A percentile compares a stretch with the other conserved stretches of the same genome.
phyloP scores from a whole-genome alignment of 2,888 invertebrate species.

The Ditylenchus weischeri region DNA sequence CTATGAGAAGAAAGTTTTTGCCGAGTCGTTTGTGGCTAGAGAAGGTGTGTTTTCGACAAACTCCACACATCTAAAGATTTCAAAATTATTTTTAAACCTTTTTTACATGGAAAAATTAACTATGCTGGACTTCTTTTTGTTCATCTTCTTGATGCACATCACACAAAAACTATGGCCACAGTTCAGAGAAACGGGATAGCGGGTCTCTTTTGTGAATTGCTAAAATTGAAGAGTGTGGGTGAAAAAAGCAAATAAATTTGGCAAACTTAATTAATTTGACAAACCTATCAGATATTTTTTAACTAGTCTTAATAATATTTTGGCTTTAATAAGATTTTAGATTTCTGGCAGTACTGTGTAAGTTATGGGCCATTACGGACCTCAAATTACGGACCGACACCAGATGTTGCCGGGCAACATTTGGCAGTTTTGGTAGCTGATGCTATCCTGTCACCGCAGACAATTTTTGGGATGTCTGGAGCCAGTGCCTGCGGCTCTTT shows the following conservation, averaged over 20 bases:
- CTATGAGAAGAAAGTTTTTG: slow-evolving; percentile 22
- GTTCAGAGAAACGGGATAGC: slow-evolving; percentile 19
- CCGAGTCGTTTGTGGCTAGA: slow-evolving; percentile 21
- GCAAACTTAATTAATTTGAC: background rate
- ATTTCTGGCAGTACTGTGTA: too few species aligned
- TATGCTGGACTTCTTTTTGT: slow-evolving; percentile 4
- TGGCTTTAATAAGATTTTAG: too few species aligned
- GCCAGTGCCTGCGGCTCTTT: too few species aligned
- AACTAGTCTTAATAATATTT: too few species aligned
- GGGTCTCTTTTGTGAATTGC: slow-evolving; percentile 14
- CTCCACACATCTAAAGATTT: slow-evolving; percentile 9
- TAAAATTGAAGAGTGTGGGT: background rate
- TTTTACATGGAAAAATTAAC: too few species aligned
- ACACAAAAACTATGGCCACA: slow-evolving; percentile 16
- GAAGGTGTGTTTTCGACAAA: slow-evolving; percentile 23
- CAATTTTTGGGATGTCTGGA: too few species aligned
- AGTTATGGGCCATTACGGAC: too few species aligned
- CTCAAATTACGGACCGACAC: too few species aligned
- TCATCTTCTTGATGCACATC: slow-evolving; percentile 15
- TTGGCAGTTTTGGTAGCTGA: too few species aligned
- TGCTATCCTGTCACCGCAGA: too few species aligned
- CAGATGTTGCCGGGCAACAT: too few species aligned
- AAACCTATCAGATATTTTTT: background rate
- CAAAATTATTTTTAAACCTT: too few species aligned
- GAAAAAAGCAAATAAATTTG: background rate